Conservation (phyloP, 2,888 invertebrate species). For the Megastigmus dorsalis region DNA sequence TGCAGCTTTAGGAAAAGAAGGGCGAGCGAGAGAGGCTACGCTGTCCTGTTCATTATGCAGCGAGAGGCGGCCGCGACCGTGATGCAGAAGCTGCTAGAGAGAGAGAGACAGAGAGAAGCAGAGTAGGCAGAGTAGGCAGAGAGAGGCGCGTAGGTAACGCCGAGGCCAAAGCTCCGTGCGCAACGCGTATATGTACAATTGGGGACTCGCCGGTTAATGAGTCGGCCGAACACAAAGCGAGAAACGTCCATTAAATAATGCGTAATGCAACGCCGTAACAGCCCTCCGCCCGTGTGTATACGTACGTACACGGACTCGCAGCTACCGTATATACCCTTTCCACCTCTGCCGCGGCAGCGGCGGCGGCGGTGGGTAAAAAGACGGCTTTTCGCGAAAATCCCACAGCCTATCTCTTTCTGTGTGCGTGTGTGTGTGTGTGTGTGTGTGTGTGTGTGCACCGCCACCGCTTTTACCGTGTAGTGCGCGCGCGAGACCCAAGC, state of each 20-base stretch:
- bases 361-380: slow-evolving; percentile 17
- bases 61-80: slow-evolving; percentile 65
- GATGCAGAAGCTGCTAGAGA: too few species aligned
- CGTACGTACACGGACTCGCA: too few species aligned
- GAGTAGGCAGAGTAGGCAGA: too few species aligned
- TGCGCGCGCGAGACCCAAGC: too few species aligned
- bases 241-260: slow-evolving; percentile 73
- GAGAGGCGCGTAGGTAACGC: slow-evolving; percentile 58
- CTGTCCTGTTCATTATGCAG: slow-evolving; percentile 72
- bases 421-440: too few species aligned
- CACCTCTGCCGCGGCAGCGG: not conserved
- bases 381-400: slow-evolving; percentile 44
- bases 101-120: too few species aligned
- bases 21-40: slow-evolving; percentile 10
- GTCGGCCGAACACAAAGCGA: slow-evolving; percentile 72
- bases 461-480: too few species aligned
- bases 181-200: slow-evolving; percentile 69
- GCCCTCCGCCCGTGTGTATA: slow-evolving; percentile 23
- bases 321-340: not conserved
- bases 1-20: not conserved
- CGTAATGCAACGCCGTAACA: slow-evolving; percentile 65
- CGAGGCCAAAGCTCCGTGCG: slow-evolving; percentile 46
- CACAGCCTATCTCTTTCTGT: not conserved
- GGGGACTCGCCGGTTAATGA: slow-evolving; percentile 68
- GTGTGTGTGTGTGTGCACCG: too few species aligned